A percentile compares a stretch with the other conserved stretches of the same genome.
Evolutionary conservation across 2,888 invertebrate species (phyloP).

Genomic region (Epirrhoe alternata): DNA sequence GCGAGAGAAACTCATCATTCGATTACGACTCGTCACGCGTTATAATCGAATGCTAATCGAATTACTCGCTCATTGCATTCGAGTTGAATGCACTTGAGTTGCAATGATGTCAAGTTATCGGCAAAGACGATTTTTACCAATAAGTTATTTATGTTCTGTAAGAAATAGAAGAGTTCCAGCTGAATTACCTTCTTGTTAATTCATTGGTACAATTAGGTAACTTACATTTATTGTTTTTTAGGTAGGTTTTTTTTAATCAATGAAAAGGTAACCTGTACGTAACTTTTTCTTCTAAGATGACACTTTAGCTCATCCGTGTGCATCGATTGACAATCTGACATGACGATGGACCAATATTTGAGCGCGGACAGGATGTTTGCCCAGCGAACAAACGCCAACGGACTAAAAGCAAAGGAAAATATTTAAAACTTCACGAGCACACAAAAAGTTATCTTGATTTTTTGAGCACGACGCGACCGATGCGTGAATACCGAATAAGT

Average conservation of each 20-base stretch:
- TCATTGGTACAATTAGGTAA: not conserved
- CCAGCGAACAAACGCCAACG: constrained; percentile 64
- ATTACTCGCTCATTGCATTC: constrained; percentile 61
- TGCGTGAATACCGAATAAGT: constrained; percentile 51
- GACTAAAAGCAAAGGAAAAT: constrained; percentile 75
- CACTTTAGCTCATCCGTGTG: constrained; percentile 72
- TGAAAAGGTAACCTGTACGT: not conserved
- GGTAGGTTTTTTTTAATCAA: too few relatives aligned
- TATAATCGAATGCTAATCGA: constrained; percentile 67
- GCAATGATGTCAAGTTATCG: constrained; percentile 3
- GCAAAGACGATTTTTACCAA: not conserved
- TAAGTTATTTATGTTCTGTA: not conserved
- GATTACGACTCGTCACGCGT: constrained; percentile 51
- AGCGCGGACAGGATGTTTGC: constrained; percentile 78
- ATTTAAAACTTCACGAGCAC: constrained; percentile 65
- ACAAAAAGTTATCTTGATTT: constrained; percentile 60
- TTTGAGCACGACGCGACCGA: constrained; percentile 45
- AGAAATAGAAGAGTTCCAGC: not conserved
- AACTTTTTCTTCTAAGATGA: not conserved
- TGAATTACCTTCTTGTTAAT: not conserved
- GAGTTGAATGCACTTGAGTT: constrained; percentile 52
- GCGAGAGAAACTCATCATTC: constrained; percentile 38
- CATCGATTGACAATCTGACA: constrained; percentile 58
- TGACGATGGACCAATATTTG: constrained; percentile 74
- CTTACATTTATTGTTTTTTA: too few relatives aligned